A percentile compares a stretch with the other conserved stretches of the same genome.
Conservation (phyloP, 2,113 vertebrate genomes). For the Heterotilapia buettikoferi region DNA sequence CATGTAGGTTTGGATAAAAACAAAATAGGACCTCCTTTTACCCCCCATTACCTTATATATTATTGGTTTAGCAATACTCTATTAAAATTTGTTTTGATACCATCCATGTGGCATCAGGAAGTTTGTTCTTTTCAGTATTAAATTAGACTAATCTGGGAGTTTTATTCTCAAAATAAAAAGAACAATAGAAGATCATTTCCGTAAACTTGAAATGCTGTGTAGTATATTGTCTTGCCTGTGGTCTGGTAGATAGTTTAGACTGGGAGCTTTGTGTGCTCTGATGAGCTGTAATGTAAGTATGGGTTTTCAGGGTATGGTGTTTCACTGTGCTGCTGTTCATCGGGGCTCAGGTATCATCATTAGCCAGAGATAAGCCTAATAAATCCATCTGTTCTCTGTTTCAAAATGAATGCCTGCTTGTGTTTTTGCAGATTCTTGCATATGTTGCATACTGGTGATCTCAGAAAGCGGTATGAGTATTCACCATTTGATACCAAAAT, state of each 20-base stretch:
- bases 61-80: neutral
- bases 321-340: neutral
- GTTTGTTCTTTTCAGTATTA: neutral
- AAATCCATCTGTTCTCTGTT: neutral
- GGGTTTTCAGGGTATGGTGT: neutral
- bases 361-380: neutral
- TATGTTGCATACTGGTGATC: neutral
- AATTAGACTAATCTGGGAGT: neutral
- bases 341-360: neutral
- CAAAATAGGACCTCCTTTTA: neutral
- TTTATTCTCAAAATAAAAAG: neutral
- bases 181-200: neutral
- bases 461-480: neutral
- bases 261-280: neutral
- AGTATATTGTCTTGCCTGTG: neutral
- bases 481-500: neutral
- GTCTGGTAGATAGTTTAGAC: conserved; percentile 1
- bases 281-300: conserved; percentile 5
- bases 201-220: neutral
- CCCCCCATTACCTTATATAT: neutral
- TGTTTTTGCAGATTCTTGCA: neutral
- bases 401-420: neutral
- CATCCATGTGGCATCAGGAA: neutral
- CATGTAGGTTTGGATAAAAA: neutral
- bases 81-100: neutral